These are phyloP conservation scores for Aphelenchoides besseyi DNA, from an alignment of 1,140 invertebrate species.

Conservation along the genomic window DNA sequence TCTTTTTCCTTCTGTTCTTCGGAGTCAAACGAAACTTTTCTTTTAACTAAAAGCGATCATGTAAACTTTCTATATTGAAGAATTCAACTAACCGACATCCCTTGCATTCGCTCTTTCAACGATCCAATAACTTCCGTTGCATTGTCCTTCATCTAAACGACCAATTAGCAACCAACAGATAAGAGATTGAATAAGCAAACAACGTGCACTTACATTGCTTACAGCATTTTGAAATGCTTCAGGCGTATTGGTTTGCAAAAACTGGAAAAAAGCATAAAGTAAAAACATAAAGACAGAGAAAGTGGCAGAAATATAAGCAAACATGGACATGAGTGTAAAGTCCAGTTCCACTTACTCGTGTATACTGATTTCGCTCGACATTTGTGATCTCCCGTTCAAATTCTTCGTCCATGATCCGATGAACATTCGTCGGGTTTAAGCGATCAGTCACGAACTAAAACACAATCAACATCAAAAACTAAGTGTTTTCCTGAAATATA, in stretches of 20 bases:
- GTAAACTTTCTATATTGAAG: neutral
- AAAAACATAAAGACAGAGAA: conserved; percentile 2
- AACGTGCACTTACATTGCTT: conserved; percentile 16
- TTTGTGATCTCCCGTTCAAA: conserved; percentile 7
- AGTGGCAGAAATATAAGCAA: neutral
- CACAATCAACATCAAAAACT: neutral
- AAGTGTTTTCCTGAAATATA: neutral
- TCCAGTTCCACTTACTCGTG: neutral
- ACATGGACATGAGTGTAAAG: neutral
- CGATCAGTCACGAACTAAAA: conserved; percentile 12
- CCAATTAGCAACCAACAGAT: neutral
- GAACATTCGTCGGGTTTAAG: neutral
- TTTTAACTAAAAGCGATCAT: neutral
- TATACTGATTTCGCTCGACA: neutral
- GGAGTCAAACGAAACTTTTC: conserved; percentile 12
- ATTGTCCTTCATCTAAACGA: conserved; percentile 7
- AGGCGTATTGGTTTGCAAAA: conserved; percentile 15
- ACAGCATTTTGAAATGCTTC: conserved; percentile 18
- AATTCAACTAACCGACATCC: neutral
- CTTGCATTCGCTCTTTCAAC: neutral
- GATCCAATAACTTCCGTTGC: conserved; percentile 13
- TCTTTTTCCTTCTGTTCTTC: conserved; percentile 4
- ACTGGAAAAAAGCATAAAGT: conserved; percentile 18
- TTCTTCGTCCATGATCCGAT: neutral
- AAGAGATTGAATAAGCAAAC: neutral